These are phyloP conservation scores for Euwallacea similis DNA, from an alignment of 1,140 invertebrate genomes.

Conservation along the genomic window DNA sequence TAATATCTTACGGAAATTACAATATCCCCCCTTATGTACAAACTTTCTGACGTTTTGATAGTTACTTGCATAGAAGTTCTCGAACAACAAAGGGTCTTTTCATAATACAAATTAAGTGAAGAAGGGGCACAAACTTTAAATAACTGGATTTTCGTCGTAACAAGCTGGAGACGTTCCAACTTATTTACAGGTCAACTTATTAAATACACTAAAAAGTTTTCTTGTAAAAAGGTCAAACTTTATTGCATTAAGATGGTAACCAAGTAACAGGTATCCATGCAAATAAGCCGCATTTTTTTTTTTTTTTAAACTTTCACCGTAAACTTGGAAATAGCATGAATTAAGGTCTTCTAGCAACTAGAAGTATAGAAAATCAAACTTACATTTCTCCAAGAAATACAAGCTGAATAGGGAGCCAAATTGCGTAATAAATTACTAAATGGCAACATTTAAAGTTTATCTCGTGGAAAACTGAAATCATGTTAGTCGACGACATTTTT, in stretches of 20 bases:
- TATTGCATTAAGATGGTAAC: neutral
- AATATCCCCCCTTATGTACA: conserved; percentile 21
- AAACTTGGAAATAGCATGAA: no score
- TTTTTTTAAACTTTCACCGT: no score
- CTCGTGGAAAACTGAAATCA: conserved; percentile 4
- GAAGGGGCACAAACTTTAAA: conserved; percentile 26
- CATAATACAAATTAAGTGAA: conserved; percentile 31
- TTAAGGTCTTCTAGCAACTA: neutral
- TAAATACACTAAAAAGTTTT: neutral
- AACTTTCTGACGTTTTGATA: conserved; percentile 32
- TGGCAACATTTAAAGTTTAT: conserved; percentile 9
- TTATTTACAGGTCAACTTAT: conserved; percentile 20
- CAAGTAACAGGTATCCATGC: no score
- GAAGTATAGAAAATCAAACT: conserved; percentile 14
- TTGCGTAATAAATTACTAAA: conserved; percentile 25
- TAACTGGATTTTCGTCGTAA: conserved; percentile 28
- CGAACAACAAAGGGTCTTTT: conserved; percentile 29
- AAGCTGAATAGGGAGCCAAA: conserved; percentile 19
- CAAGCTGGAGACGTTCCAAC: conserved; percentile 22
- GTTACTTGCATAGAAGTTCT: conserved; percentile 26
- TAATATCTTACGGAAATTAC: conserved; percentile 23
- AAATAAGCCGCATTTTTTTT: no score
- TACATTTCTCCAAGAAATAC: neutral
- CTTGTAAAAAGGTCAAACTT: neutral
- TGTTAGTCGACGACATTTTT: conserved; percentile 2